Conservation (phyloP, 2,113 vertebrate species). For the Carassius auratus region DNA sequence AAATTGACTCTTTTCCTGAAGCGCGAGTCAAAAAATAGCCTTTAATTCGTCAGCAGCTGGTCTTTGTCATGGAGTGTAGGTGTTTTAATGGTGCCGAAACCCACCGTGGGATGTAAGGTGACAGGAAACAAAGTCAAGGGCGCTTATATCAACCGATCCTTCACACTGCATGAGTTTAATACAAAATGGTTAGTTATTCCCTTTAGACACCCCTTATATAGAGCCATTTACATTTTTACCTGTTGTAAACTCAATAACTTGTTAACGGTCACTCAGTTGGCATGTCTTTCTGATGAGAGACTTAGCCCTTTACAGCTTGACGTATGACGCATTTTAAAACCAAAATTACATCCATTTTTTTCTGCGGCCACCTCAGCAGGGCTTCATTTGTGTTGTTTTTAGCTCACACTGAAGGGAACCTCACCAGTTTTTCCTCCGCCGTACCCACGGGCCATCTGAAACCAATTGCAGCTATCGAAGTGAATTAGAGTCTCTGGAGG, state of each 20-base stretch:
- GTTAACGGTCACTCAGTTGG: background rate
- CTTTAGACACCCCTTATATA: background rate
- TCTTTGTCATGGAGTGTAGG: conserved; percentile 8
- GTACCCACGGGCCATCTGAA: conserved; percentile 55
- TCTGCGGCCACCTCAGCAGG: conserved; percentile 7
- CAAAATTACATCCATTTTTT: conserved; percentile 25
- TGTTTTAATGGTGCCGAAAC: conserved; percentile 14
- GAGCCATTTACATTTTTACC: background rate
- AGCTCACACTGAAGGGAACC: conserved; percentile 35
- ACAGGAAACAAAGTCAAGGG: background rate
- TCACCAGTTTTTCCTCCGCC: conserved; percentile 30
- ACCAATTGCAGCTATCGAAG: conserved; percentile 57
- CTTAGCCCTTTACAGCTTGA: background rate
- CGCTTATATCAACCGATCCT: background rate
- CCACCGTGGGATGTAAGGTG: background rate
- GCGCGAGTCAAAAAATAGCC: background rate
- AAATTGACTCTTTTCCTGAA: background rate
- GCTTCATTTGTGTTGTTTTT: conserved; percentile 50
- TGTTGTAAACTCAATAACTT: background rate
- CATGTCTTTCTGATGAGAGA: background rate
- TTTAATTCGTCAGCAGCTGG: background rate
- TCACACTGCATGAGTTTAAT: background rate
- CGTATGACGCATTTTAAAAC: conserved; percentile 30
- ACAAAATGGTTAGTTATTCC: background rate
- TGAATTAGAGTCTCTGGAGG: conserved; percentile 57